A percentile compares a stretch with the other conserved stretches of the same genome.
Evolutionary conservation across 2,113 vertebrate genomes (phyloP).

Genomic region (Manacus vitellinus): DNA sequence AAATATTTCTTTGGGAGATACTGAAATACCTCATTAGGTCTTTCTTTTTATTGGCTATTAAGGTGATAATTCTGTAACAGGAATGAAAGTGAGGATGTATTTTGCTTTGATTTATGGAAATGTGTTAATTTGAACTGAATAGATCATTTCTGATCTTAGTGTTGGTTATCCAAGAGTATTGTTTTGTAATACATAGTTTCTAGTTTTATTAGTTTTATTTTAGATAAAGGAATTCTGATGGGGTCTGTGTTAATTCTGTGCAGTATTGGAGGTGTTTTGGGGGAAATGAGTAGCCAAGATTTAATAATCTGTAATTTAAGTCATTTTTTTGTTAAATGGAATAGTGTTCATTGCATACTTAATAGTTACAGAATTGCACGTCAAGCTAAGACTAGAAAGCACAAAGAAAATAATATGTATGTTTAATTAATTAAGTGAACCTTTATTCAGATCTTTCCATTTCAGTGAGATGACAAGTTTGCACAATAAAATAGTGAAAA

Average conservation of each 20-base stretch:
- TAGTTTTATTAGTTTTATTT: conserved; percentile 26
- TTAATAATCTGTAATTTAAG: neutral
- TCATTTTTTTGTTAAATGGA: neutral
- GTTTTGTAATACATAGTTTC: conserved; percentile 47
- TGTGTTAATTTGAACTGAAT: conserved; percentile 54
- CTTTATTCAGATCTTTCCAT: neutral
- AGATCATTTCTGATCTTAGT: conserved; percentile 18
- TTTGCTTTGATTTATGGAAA: conserved; percentile 61
- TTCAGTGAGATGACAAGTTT: neutral
- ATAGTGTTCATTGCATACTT: neutral
- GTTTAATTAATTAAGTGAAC: neutral
- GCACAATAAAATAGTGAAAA: neutral
- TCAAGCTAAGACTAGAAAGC: neutral
- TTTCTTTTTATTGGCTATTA: conserved; percentile 38
- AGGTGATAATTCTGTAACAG: conserved; percentile 58
- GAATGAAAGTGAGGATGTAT: conserved; percentile 13
- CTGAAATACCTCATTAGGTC: conserved; percentile 58
- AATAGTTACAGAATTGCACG: neutral
- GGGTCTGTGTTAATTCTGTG: neutral
- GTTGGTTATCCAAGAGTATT: neutral
- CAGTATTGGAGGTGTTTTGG: neutral
- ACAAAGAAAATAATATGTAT: neutral
- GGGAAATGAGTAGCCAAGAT: neutral
- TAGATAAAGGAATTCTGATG: neutral
- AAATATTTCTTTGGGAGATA: conserved; percentile 51